These are phyloP conservation scores for Pilophorus perplexus DNA, from an alignment of 2,888 invertebrate species.

Conservation along the genomic window DNA sequence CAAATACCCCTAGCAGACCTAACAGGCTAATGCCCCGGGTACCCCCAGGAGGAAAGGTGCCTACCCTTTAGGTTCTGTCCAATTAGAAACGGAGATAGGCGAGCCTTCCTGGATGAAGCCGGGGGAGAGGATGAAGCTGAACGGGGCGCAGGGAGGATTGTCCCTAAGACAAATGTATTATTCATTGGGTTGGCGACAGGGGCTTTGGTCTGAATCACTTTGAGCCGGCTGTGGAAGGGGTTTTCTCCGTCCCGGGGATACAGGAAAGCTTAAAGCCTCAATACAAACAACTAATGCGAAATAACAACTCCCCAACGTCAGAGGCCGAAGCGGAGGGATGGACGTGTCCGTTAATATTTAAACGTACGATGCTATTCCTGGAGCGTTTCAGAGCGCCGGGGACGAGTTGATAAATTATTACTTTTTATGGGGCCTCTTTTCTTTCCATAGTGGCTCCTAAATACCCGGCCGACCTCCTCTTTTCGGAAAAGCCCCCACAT, in stretches of 20 bases:
- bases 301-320: constrained; percentile 25
- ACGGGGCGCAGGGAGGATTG: background rate
- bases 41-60: too few relatives aligned
- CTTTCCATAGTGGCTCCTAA: background rate
- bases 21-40: too few relatives aligned
- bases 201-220: constrained; percentile 29
- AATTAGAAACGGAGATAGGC: constrained; percentile 8
- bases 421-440: constrained; percentile 8
- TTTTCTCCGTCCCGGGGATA: background rate
- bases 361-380: background rate
- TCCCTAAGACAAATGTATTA: constrained; percentile 27
- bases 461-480: constrained; percentile 5
- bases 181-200: constrained; percentile 30
- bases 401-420: constrained; percentile 16
- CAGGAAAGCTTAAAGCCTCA: constrained; percentile 29
- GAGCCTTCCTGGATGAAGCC: too few relatives aligned
- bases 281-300: constrained; percentile 35
- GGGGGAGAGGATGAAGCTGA: background rate
- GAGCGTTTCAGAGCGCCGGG: background rate
- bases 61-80: constrained; percentile 3
- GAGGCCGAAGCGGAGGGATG: background rate
- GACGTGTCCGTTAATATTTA: background rate
- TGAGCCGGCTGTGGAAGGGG: background rate
- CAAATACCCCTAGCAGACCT: too few relatives aligned
- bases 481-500: constrained; percentile 1